These are phyloP conservation scores for Deilephila porcellus DNA, from an alignment of 2,888 invertebrate species.

Conservation along the genomic window DNA sequence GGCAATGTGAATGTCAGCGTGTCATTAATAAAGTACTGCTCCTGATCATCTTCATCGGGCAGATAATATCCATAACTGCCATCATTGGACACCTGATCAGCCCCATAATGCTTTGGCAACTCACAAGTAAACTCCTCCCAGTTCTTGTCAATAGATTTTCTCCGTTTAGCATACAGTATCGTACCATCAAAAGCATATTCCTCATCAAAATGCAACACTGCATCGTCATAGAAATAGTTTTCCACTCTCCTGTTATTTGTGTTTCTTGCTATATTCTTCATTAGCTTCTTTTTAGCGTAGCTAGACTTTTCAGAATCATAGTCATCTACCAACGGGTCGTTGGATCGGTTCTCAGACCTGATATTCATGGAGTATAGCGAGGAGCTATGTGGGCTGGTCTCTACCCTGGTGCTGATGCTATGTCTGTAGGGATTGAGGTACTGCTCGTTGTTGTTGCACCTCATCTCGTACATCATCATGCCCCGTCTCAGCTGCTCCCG, in stretches of 20 bases:
- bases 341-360: conserved; percentile 71
- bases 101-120: conserved; percentile 60
- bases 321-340: conserved; percentile 78
- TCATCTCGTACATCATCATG: conserved; percentile 71
- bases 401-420: conserved; percentile 60
- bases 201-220: conserved; percentile 78
- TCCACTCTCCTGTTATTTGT: conserved; percentile 62
- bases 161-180: conserved; percentile 75
- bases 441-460: conserved; percentile 54
- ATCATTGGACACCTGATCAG: conserved; percentile 73
- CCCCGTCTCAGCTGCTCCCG: conserved; percentile 74
- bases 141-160: conserved; percentile 75
- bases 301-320: conserved; percentile 79
- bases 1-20: conserved; percentile 78
- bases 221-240: conserved; percentile 81
- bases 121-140: conserved; percentile 71
- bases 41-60: conserved; percentile 73
- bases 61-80: conserved; percentile 80
- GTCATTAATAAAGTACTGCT: conserved; percentile 75
- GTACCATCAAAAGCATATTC: conserved; percentile 81
- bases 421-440: conserved; percentile 64
- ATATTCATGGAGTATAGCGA: conserved; percentile 75
- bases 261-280: conserved; percentile 79
- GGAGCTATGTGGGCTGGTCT: conserved; percentile 69
- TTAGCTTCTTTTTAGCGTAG: conserved; percentile 76